These are phyloP conservation scores for Neogobius melanostomus DNA, from an alignment of 2,113 vertebrate species.

Conservation along the genomic window DNA sequence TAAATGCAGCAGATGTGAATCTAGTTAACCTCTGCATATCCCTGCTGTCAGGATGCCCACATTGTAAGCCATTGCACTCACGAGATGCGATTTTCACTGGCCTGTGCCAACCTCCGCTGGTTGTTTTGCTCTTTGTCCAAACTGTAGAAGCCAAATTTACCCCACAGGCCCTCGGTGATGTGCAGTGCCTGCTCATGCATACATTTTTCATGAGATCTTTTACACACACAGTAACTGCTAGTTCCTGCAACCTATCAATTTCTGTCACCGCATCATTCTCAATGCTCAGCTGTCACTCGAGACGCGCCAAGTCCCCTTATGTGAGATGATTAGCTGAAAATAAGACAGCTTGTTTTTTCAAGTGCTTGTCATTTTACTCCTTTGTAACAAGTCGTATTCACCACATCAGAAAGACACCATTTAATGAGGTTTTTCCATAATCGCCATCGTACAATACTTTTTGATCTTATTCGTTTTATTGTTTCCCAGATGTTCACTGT, in stretches of 20 bases:
- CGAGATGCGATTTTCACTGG: not conserved
- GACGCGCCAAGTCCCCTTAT: conserved; percentile 13
- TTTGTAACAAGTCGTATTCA: conserved; percentile 1
- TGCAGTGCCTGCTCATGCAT: conserved; percentile 16
- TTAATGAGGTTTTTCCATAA: conserved; percentile 27
- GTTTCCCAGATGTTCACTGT: conserved; percentile 15
- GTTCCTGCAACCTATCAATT: conserved; percentile 14
- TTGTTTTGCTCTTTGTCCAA: conserved; percentile 5
- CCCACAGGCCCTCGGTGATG: not conserved
- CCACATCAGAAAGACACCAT: conserved; percentile 4
- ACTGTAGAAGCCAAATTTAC: not conserved
- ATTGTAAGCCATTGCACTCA: conserved; percentile 5
- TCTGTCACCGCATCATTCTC: conserved; percentile 21
- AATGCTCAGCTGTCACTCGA: conserved; percentile 21
- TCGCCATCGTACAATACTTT: conserved; percentile 12
- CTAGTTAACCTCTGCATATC: conserved; percentile 54
- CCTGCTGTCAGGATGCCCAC: conserved; percentile 40
- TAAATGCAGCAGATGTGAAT: conserved; percentile 43
- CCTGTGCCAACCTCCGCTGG: not conserved
- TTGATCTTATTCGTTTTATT: conserved; percentile 13
- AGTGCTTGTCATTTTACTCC: conserved; percentile 10
- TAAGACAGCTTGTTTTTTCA: not conserved
- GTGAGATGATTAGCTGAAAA: conserved; percentile 14
- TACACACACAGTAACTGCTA: conserved; percentile 14
- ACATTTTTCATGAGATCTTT: conserved; percentile 33